A percentile compares a stretch with the other conserved stretches of the same genome.
Evolutionary conservation across 2,888 invertebrate species (phyloP).

Genomic region (Andrena bucephala): DNA sequence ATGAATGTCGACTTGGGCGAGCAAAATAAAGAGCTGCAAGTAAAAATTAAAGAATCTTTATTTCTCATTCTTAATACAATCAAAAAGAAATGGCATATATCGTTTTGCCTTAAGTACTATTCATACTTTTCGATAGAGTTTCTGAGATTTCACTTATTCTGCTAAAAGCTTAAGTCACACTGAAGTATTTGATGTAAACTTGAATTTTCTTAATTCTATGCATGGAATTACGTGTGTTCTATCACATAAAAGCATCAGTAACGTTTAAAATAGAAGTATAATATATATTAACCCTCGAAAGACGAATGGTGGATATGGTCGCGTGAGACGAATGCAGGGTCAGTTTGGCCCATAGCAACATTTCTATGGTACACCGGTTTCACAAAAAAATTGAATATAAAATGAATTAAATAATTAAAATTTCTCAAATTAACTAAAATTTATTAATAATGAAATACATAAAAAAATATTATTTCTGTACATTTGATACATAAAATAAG

Average conservation of each 20-base stretch:
- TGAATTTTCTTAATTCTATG: neutral
- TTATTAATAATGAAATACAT: no score
- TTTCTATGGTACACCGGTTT: no score
- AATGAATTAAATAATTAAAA: no score
- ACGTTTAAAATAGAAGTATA: conserved; percentile 9
- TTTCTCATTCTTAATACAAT: neutral
- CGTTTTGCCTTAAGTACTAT: conserved; percentile 14
- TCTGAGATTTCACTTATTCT: neutral
- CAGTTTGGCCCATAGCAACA: no score
- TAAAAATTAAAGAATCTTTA: conserved; percentile 13
- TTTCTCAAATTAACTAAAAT: no score
- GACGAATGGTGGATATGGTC: no score
- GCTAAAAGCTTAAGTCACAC: conserved; percentile 3
- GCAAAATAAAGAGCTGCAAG: conserved; percentile 9
- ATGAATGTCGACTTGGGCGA: neutral
- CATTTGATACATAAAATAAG: no score
- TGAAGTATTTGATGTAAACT: neutral
- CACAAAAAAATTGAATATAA: no score
- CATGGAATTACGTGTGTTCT: neutral
- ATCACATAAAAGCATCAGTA: conserved; percentile 8
- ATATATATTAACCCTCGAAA: no score
- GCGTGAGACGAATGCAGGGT: no score
- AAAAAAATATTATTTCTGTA: no score
- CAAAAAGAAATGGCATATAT: neutral
- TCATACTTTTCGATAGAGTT: neutral